Percentiles rank a stretch among this genome's conserved stretches.
Evolutionary conservation across 2,797 vertebrate species (phyloP).

Genomic region (Premnoplex brunnescens): DNA sequence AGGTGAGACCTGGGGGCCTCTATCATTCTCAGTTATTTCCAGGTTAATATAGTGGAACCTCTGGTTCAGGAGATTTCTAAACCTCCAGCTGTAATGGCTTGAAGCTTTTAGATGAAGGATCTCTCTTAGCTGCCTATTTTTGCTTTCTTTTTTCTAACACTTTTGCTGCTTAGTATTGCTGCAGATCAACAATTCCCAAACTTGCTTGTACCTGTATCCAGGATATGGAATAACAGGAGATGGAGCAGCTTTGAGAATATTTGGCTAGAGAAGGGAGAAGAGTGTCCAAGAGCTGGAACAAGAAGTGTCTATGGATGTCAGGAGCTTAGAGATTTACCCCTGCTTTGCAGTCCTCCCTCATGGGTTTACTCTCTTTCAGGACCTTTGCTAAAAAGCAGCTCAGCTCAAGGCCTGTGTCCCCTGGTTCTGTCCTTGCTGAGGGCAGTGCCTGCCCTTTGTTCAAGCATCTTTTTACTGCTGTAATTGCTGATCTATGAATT

Average conservation of each 20-base stretch:
- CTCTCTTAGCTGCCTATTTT: not conserved
- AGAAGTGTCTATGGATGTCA: not conserved
- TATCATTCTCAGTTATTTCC: not conserved
- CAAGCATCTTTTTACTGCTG: not conserved
- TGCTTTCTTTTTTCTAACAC: not conserved
- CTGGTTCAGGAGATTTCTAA: not conserved
- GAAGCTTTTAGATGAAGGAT: not conserved
- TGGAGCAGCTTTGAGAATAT: not conserved
- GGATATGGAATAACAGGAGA: not conserved
- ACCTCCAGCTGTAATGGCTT: not conserved
- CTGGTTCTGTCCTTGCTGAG: not conserved
- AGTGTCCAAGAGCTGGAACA: not conserved
- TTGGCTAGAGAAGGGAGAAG: not conserved
- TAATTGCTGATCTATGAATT: not conserved
- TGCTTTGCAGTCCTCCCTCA: not conserved
- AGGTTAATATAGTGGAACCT: not conserved
- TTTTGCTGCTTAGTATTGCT: not conserved
- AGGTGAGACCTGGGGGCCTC: not conserved
- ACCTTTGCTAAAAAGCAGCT: not conserved
- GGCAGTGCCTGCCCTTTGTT: not conserved
- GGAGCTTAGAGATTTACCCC: not conserved
- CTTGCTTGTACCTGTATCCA: not conserved
- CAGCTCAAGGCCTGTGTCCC: not conserved
- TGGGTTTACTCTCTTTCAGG: not conserved
- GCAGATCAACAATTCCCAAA: not conserved